Evolutionary conservation across 2,113 vertebrate genomes (phyloP).

Genomic region (Nesoenas mayeri): DNA sequence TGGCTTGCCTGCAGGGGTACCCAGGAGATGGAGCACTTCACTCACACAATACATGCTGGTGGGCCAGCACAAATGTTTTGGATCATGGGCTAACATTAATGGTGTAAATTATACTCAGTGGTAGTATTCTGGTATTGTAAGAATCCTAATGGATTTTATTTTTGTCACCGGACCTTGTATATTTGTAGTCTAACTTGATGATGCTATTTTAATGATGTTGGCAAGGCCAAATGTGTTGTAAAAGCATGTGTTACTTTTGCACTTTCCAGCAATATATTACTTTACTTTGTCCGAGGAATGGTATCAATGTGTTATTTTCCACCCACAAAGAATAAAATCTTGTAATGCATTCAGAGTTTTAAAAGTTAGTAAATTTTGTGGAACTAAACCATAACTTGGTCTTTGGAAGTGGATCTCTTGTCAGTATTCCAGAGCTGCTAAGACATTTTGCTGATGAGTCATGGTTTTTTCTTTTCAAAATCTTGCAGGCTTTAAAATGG

Average conservation of each 20-base stretch:
- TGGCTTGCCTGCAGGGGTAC: background rate
- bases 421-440: background rate
- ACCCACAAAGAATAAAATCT: background rate
- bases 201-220: background rate
- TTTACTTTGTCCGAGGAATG: background rate
- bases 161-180: background rate
- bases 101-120: background rate
- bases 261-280: background rate
- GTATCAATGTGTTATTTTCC: background rate
- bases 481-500: background rate
- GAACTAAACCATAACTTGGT: background rate
- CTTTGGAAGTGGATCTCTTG: background rate
- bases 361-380: background rate
- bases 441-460: background rate
- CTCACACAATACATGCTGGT: background rate
- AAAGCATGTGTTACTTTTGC: background rate
- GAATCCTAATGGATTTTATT: background rate
- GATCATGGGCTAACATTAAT: background rate
- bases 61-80: background rate
- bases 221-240: background rate
- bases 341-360: background rate
- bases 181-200: background rate
- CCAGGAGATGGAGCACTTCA: slow-evolving; percentile 66
- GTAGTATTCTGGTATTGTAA: background rate
- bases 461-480: background rate